phyloP scores from a whole-genome alignment of 2,113 vertebrate species.

The Labrus mixtus region DNA sequence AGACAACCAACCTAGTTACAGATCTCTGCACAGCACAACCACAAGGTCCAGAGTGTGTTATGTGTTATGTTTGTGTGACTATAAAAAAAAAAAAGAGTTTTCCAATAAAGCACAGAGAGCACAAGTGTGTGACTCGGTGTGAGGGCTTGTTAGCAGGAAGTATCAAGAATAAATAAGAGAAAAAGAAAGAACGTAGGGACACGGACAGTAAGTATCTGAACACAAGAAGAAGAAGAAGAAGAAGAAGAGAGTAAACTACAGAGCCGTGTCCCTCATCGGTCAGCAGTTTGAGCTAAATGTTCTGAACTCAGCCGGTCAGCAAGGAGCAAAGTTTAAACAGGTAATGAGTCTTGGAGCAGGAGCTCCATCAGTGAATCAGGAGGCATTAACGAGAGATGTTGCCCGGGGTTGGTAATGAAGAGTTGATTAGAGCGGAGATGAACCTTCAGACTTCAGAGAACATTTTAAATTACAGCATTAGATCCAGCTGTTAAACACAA shows the following conservation, averaged over 20 bases:
- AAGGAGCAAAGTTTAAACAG: conserved; percentile 9
- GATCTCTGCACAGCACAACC: conserved; percentile 34
- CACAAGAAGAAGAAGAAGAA: neutral
- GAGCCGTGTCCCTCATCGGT: neutral
- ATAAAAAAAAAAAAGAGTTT: neutral
- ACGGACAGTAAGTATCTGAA: neutral
- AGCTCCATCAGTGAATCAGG: conserved; percentile 23
- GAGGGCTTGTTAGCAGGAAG: conserved; percentile 34
- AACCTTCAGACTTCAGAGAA: neutral
- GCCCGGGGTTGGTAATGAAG: conserved; percentile 13
- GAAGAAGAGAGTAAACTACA: neutral
- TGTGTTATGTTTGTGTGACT: neutral
- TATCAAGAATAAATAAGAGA: conserved; percentile 10
- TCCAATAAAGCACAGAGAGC: neutral
- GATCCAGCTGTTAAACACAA: neutral
- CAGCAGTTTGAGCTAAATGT: conserved; percentile 30
- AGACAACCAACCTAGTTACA: conserved; percentile 40
- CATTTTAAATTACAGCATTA: neutral
- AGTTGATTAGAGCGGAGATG: neutral
- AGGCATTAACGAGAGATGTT: conserved; percentile 4
- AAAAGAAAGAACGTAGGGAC: neutral
- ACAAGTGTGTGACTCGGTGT: conserved; percentile 1
- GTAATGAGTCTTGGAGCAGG: conserved; percentile 34
- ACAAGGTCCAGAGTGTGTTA: neutral
- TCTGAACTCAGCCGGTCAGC: neutral